These are phyloP conservation scores for Rotaria socialis DNA, from an alignment of 2,888 invertebrate genomes.

Conservation along the genomic window DNA sequence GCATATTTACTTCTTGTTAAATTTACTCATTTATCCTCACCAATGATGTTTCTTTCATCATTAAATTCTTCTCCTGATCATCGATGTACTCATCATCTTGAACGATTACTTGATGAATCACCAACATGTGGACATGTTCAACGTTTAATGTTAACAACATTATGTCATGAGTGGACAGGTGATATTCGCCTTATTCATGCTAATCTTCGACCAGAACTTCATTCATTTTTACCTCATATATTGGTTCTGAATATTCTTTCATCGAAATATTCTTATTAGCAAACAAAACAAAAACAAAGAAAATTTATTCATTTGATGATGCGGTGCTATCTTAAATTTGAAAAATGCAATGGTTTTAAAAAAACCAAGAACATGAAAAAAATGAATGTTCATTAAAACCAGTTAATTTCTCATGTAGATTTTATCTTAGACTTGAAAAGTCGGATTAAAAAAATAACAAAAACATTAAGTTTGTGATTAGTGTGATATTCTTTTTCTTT, in stretches of 20 bases:
- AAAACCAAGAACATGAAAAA: not conserved
- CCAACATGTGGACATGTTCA: slow-evolving; percentile 1
- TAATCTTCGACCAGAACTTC: not conserved
- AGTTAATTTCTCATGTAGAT: not conserved
- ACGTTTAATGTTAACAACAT: not conserved
- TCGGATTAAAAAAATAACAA: not conserved
- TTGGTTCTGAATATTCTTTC: slow-evolving; percentile 9
- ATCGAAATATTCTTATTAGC: not conserved
- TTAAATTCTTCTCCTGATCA: not conserved
- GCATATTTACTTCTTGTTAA: not conserved
- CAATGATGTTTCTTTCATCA: not conserved
- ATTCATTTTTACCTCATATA: slow-evolving; percentile 11
- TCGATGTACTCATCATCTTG: not conserved
- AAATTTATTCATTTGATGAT: not conserved
- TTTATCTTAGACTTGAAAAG: not conserved
- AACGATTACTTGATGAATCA: slow-evolving; percentile 10
- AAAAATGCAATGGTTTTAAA: not conserved
- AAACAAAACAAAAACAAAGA: not conserved
- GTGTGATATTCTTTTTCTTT: not conserved
- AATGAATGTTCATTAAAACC: not conserved
- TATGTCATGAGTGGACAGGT: slow-evolving; percentile 8
- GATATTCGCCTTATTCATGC: not conserved
- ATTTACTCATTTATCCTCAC: not conserved
- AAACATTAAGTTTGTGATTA: not conserved
- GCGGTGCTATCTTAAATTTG: not conserved